Percentiles rank a stretch among this genome's conserved stretches.
phyloP scores from a whole-genome alignment of 2,113 vertebrate species.

The Seriola quinqueradiata region DNA sequence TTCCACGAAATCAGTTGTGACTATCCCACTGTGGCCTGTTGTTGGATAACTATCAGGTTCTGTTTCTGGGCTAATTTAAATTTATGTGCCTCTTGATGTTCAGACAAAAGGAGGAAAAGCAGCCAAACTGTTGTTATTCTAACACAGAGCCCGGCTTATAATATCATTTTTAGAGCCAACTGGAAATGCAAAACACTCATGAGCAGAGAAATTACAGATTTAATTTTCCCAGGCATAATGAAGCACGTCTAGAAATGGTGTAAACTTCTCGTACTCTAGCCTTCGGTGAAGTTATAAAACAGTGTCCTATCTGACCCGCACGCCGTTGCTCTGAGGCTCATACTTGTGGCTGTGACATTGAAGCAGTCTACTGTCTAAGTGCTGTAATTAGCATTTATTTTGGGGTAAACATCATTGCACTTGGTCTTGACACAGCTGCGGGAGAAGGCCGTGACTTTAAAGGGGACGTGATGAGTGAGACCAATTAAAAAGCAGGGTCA shows the following conservation, averaged over 20 bases:
- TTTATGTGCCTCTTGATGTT: background rate
- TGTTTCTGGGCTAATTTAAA: background rate
- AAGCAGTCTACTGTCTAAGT: conserved; percentile 10
- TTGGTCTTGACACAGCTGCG: conserved; percentile 44
- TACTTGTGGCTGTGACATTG: conserved; percentile 17
- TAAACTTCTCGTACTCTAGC: background rate
- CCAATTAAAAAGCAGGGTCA: conserved; percentile 55
- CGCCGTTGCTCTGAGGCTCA: background rate
- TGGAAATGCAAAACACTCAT: background rate
- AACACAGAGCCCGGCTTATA: background rate
- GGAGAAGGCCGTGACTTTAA: conserved; percentile 34
- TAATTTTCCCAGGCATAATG: background rate
- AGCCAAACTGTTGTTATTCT: conserved; percentile 1
- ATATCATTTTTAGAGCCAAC: background rate
- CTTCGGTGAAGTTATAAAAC: background rate
- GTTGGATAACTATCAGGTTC: background rate
- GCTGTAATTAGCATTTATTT: conserved; percentile 63
- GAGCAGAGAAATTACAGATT: background rate
- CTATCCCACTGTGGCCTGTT: background rate
- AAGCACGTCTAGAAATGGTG: background rate
- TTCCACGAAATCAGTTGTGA: background rate
- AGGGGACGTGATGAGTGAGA: conserved; percentile 37
- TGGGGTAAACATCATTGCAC: conserved; percentile 42
- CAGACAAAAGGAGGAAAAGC: background rate
- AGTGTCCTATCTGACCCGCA: background rate